Conservation (phyloP, 1,140 invertebrate genomes). For the Atta texana region DNA sequence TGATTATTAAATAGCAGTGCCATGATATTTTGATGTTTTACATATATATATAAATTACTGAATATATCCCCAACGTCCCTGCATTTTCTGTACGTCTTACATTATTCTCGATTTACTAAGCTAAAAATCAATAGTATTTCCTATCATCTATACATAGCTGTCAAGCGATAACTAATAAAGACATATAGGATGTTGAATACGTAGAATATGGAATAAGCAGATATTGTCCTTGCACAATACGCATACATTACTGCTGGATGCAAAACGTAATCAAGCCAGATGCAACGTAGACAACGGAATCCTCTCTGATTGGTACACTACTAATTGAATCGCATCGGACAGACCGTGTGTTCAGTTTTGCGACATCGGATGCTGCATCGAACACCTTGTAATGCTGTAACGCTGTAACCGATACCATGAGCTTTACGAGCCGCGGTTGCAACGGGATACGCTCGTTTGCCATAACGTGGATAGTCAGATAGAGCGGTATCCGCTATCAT, state of each 20-base stretch:
- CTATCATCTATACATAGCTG: neutral
- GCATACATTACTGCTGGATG: conserved; percentile 23
- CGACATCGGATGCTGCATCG: conserved; percentile 55
- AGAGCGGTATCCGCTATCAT: conserved; percentile 67
- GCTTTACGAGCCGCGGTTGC: conserved; percentile 62
- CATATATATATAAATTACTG: neutral
- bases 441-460: conserved; percentile 62
- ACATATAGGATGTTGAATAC: neutral
- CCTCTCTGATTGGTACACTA: conserved; percentile 75
- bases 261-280: conserved; percentile 72
- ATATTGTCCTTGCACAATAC: conserved; percentile 22
- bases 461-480: conserved; percentile 56
- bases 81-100: neutral
- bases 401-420: conserved; percentile 65
- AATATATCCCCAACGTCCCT: neutral
- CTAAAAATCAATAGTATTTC: neutral
- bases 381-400: conserved; percentile 67
- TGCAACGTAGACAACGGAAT: conserved; percentile 69
- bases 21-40: neutral
- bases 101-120: neutral
- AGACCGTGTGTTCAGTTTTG: conserved; percentile 49
- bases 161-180: neutral
- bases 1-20: neutral
- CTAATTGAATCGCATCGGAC: conserved; percentile 74
- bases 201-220: neutral